Conservation (phyloP, 2,113 vertebrate species). For the Phainopepla nitens region DNA sequence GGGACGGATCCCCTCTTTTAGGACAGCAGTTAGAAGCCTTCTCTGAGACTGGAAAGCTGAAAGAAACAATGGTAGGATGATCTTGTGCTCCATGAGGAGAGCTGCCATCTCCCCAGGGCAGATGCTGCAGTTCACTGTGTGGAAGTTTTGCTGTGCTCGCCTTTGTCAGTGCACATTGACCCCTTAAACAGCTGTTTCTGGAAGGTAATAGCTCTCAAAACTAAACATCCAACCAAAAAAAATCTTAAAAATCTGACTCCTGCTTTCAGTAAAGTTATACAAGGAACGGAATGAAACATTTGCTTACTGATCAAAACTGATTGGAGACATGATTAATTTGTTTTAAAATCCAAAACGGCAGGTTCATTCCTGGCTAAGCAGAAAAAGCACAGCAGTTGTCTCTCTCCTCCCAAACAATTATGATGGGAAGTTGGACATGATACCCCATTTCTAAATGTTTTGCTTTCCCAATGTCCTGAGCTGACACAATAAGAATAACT, state of each 20-base stretch:
- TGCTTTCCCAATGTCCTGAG: neutral
- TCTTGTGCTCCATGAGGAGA: neutral
- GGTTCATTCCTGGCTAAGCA: neutral
- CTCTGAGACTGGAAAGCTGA: neutral
- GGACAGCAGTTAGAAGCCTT: neutral
- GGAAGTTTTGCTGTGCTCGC: accelerated
- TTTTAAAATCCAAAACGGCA: neutral
- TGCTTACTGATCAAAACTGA: neutral
- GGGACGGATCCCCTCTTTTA: neutral
- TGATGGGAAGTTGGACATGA: neutral
- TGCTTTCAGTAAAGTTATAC: neutral
- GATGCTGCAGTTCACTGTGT: neutral
- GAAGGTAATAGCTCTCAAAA: neutral
- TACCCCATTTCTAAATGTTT: neutral
- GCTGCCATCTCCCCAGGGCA: neutral
- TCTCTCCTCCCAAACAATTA: neutral
- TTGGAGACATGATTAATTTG: neutral
- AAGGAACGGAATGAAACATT: neutral
- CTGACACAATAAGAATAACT: neutral
- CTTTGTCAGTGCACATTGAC: accelerated
- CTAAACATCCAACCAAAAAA: neutral
- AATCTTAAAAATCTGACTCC: neutral
- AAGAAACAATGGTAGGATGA: neutral
- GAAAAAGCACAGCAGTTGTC: neutral
- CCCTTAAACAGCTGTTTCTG: neutral